Evolutionary conservation across 2,888 invertebrate genomes (phyloP), one percentile per base, ranked within the genome.

Genomic region (Sesia bembeciformis): DNA sequence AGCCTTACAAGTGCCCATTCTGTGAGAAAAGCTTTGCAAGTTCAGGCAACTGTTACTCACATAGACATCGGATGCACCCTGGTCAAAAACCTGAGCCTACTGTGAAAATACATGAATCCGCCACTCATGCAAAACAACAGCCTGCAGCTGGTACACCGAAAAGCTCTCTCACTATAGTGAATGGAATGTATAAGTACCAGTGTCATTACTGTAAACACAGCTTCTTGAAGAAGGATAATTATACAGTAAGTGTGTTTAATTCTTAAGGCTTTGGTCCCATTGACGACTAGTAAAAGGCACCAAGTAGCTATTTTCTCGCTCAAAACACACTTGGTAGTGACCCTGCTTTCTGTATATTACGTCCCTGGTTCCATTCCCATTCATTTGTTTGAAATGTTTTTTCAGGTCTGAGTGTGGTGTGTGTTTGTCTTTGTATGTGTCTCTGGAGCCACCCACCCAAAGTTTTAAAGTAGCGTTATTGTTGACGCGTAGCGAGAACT

Each of bases 41-140:
- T 74, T 93, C 93, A 40, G 94, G 94, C 6, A 94, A 94, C 67
- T 94, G 93, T 70, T 94, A 94, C 71, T 93, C 94, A 0, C 94
- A 94, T 70, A 90, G 93, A 62, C 93, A 91, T 71, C 84, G 94
- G 53, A 93, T 94, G 93, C 94, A 94, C 71, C 92, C 93, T 0
- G 86, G 91, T 49, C 91, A 91, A 68, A 65, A 62, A 3, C 58
- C 67, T 3, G 72, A 74, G 23, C 40, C 57, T 8, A 72, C 65
- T 57, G 40, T 62, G 3, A 62, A 57, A 5, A 59, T 59, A 7
- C 58, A 61, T 51, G 51, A 40, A 6, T 40, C 53, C 23, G 39
- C 51, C 7, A 39, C 57, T 6, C 57, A 60, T 39, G 59, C 58
- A 53, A 5, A 8, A n/a, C 5, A 59, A 6, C 56, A 56, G 42